phyloP scores from a whole-genome alignment of 2,113 vertebrate species.

The Dasypus novemcinctus region DNA sequence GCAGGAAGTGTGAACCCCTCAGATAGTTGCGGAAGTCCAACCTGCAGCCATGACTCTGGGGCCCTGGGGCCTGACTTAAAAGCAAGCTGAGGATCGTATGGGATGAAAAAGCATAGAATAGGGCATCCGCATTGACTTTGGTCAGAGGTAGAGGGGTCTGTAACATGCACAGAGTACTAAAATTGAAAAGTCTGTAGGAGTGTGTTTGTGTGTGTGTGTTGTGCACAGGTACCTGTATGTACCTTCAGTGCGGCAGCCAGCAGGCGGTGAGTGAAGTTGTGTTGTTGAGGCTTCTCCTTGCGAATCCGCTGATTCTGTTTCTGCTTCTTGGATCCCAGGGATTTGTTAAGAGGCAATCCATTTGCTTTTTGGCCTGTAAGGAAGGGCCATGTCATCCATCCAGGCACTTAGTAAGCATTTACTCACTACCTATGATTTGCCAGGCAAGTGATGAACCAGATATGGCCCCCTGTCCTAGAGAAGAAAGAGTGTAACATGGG shows the following conservation, averaged over 20 bases:
- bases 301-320: conserved; percentile 85
- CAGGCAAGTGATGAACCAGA: neutral
- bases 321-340: conserved; percentile 82
- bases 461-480: neutral
- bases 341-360: conserved; percentile 52
- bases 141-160: neutral
- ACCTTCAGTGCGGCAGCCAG: conserved; percentile 93
- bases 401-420: neutral
- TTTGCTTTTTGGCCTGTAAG: conserved; percentile 77
- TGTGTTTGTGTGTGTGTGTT: accelerated
- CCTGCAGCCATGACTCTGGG: neutral
- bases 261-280: conserved; percentile 89
- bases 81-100: neutral
- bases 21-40: neutral
- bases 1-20: neutral
- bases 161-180: neutral
- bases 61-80: neutral
- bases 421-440: neutral
- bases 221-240: neutral
- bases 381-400: neutral
- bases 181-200: neutral
- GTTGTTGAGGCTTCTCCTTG: conserved; percentile 88
- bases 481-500: neutral
- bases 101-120: neutral
- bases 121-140: neutral